Evolutionary conservation across 2,797 vertebrate species (phyloP).

Genomic region (Epinephelus awoara): DNA sequence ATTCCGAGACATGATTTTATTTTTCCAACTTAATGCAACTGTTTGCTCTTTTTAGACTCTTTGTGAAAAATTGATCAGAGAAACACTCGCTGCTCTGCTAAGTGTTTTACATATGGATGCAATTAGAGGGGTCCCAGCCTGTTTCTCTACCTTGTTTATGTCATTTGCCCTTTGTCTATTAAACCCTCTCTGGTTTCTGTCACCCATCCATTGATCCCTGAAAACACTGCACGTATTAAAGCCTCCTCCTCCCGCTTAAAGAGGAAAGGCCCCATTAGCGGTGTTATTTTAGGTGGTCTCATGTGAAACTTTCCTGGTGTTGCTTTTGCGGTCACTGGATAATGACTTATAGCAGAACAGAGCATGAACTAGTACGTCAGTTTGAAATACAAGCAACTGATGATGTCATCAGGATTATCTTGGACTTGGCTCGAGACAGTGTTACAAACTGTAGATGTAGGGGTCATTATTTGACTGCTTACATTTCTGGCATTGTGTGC

Average conservation of each 20-base stretch:
- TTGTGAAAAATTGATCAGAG: not conserved
- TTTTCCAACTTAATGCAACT: not conserved
- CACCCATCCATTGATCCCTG: conserved; percentile 57
- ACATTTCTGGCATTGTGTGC: not conserved
- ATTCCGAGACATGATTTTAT: not conserved
- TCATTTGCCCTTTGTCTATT: conserved; percentile 42
- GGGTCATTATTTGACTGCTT: not conserved
- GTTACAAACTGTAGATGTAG: not conserved
- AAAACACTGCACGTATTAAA: conserved; percentile 48
- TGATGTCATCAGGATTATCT: not conserved
- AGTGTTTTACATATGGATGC: conserved; percentile 51
- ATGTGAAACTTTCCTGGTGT: conserved; percentile 24
- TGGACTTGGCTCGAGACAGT: not conserved
- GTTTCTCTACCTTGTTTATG: conserved; percentile 51
- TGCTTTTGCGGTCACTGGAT: conserved; percentile 25
- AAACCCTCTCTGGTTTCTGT: conserved; percentile 51
- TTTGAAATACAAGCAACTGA: not conserved
- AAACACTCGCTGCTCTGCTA: conserved; percentile 2
- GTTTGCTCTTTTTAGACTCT: not conserved
- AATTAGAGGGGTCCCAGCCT: conserved; percentile 49
- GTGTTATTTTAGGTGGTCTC: conserved; percentile 60
- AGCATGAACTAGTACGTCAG: not conserved
- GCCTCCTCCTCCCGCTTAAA: conserved; percentile 11
- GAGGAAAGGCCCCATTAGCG: conserved; percentile 59
- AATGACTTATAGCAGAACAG: not conserved